phyloP scores from a whole-genome alignment of 23 tunicate species.

The Ciona savignyi region DNA sequence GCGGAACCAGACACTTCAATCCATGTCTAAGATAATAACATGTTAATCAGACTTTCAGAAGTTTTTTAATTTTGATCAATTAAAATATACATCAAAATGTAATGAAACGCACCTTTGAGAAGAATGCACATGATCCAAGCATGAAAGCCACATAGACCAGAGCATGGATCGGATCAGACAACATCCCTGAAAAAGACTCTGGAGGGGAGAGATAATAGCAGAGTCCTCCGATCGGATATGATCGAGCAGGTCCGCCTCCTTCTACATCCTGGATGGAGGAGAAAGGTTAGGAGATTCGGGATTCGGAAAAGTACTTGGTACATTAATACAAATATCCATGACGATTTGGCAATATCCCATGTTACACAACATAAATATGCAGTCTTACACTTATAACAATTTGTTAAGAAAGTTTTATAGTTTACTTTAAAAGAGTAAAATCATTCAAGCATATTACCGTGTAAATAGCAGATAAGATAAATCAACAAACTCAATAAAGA shows the following conservation, averaged over 20 bases:
- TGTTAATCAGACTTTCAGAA: background rate
- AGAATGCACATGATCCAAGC: constrained; percentile 99
- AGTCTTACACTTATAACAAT: background rate
- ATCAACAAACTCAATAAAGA: no score
- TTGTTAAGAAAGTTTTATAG: no score
- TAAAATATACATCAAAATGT: constrained; percentile 11
- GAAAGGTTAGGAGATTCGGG: no score
- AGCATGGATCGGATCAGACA: constrained; percentile 94
- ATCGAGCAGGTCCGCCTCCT: constrained; percentile 99
- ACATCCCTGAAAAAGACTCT: constrained; percentile 82
- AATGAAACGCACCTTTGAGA: constrained; percentile 72
- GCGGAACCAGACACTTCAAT: constrained; percentile 99
- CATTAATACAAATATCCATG: no score
- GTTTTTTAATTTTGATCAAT: background rate
- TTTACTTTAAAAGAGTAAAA: no score
- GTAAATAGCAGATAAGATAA: no score
- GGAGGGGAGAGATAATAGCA: constrained; percentile 99
- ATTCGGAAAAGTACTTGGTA: no score
- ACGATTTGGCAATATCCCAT: no score
- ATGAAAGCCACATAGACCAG: constrained; percentile 83
- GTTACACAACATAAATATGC: background rate
- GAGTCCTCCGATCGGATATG: constrained; percentile 95
- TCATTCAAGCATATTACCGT: no score
- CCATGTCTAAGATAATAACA: constrained; percentile 76
- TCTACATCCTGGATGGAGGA: constrained; percentile 62